Evolutionary conservation across 2,113 vertebrate species (phyloP).

Genomic region (Eurypyga helias): DNA sequence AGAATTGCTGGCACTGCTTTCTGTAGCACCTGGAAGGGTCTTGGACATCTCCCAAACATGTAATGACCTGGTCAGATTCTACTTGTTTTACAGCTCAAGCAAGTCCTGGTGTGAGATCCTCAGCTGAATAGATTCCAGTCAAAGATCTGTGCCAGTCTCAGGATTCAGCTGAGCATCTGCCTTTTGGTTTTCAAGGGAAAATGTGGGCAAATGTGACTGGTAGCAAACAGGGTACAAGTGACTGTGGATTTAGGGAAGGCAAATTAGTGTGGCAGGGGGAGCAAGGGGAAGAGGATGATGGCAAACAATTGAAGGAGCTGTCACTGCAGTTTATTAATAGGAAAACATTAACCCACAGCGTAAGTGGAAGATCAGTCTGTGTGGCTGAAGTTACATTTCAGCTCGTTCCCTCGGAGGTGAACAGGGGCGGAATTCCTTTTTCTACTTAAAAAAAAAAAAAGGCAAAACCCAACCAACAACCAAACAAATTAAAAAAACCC

Average conservation of each 20-base stretch:
- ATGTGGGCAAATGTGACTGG: neutral
- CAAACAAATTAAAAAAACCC: fast-evolving
- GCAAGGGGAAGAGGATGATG: neutral
- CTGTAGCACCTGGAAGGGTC: neutral
- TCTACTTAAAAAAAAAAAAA: neutral
- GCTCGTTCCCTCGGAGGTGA: neutral
- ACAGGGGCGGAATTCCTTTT: neutral
- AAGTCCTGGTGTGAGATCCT: neutral
- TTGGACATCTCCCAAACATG: neutral
- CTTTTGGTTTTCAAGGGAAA: neutral
- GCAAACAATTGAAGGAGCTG: neutral
- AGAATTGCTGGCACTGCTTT: neutral
- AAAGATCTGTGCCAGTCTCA: neutral
- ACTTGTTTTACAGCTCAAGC: neutral
- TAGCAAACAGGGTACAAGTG: neutral
- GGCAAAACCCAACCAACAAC: no score
- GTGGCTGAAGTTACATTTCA: neutral
- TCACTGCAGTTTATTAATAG: neutral
- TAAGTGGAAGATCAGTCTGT: neutral
- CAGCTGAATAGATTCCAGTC: neutral
- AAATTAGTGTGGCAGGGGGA: neutral
- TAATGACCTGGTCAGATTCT: neutral
- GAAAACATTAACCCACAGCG: no score
- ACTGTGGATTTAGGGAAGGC: neutral
- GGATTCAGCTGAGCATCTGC: neutral